Evolutionary conservation across 2,888 invertebrate genomes (phyloP).

Genomic region (Bimastos eiseni): DNA sequence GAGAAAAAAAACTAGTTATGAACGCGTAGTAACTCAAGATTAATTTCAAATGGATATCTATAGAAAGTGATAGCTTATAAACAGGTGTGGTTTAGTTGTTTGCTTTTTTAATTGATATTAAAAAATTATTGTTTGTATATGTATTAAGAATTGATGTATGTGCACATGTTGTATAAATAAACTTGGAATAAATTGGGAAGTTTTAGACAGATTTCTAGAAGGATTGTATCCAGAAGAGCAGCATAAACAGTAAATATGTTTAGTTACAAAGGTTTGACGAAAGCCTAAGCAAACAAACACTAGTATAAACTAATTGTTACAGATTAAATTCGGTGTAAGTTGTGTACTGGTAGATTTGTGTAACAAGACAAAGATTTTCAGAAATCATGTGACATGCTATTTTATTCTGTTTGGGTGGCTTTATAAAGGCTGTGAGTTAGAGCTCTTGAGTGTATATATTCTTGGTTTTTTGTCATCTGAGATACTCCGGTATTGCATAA

Average conservation of each 20-base stretch:
- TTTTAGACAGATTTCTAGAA: background rate
- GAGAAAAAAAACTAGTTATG: background rate
- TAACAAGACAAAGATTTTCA: background rate
- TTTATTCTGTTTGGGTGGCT: background rate
- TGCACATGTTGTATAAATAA: too few relatives aligned
- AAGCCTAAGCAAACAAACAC: background rate
- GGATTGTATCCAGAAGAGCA: constrained; percentile 16
- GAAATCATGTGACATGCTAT: background rate
- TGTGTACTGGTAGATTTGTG: background rate
- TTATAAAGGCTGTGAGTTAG: constrained; percentile 20
- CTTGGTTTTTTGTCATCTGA: background rate
- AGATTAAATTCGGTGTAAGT: background rate
- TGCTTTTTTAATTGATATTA: background rate
- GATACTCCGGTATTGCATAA: background rate
- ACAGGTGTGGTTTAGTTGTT: background rate
- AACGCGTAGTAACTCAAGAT: background rate
- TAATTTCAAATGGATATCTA: background rate
- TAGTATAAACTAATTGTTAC: background rate
- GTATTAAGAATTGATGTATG: too few relatives aligned
- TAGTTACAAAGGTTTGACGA: background rate
- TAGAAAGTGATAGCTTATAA: background rate
- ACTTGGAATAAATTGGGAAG: background rate
- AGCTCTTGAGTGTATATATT: constrained; percentile 15
- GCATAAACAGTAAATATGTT: background rate
- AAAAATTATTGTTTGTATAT: background rate